phyloP scores from a whole-genome alignment of 2,113 vertebrate genomes.

The Laterallus jamaicensis region DNA sequence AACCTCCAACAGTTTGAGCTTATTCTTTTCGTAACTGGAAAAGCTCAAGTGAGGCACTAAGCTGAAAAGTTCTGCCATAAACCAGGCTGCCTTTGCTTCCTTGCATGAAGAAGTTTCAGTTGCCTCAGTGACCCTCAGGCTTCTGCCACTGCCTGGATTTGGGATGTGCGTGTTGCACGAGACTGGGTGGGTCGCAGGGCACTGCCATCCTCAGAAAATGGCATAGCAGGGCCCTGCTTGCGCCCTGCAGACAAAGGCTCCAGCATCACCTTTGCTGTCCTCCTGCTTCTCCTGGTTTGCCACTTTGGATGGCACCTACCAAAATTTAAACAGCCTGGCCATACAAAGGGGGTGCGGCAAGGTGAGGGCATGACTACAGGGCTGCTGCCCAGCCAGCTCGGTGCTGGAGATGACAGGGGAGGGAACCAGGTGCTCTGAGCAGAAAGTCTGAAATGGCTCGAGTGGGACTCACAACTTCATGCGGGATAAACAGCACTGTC shows the following conservation, averaged over 20 bases:
- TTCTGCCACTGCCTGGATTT: not conserved
- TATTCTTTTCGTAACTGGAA: not conserved
- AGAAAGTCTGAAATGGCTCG: not conserved
- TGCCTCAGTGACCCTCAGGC: not conserved
- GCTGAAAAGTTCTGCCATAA: not conserved
- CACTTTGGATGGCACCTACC: not conserved
- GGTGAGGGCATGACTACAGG: not conserved
- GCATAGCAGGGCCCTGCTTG: not conserved
- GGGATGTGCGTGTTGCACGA: fast-evolving
- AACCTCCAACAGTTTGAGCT: not conserved
- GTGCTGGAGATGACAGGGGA: not conserved
- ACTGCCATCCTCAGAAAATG: not conserved
- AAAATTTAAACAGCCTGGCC: not conserved
- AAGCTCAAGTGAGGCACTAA: not conserved
- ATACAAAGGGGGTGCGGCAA: not conserved
- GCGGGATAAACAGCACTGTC: not conserved
- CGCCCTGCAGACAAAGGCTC: not conserved
- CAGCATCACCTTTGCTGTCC: not conserved
- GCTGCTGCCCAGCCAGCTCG: not conserved
- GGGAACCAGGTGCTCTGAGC: not conserved
- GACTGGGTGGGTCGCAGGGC: not conserved
- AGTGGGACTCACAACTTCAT: not conserved
- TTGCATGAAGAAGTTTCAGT: not conserved
- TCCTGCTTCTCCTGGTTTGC: not conserved
- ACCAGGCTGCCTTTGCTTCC: not conserved